Evolutionary conservation across 2,797 vertebrate genomes (phyloP).

Genomic region (Premnoplex brunnescens): DNA sequence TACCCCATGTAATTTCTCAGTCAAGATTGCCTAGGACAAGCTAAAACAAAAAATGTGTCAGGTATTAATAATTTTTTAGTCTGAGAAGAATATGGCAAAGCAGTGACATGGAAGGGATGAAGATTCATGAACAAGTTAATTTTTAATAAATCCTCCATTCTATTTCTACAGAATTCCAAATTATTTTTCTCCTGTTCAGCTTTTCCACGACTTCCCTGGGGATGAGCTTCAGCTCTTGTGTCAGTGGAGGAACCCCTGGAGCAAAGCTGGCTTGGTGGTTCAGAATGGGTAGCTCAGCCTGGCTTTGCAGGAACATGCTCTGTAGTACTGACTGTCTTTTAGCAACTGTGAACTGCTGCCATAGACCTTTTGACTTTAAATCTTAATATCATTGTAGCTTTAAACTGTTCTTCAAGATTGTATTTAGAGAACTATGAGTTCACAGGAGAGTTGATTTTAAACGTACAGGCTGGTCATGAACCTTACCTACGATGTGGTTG

Average conservation of each 20-base stretch:
- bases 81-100: background rate
- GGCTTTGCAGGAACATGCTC: background rate
- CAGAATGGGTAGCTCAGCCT: background rate
- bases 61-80: background rate
- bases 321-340: fast-evolving
- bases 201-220: background rate
- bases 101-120: background rate
- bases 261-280: background rate
- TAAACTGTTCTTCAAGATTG: background rate
- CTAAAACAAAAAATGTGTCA: background rate
- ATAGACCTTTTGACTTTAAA: constrained; percentile 1
- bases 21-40: background rate
- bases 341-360: background rate
- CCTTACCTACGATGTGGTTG: background rate
- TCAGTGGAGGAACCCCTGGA: background rate
- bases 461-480: constrained; percentile 21
- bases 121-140: background rate
- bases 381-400: background rate
- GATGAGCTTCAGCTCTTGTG: background rate
- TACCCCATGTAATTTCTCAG: background rate
- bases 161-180: background rate
- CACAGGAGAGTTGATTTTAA: constrained; percentile 23
- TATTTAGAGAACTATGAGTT: background rate
- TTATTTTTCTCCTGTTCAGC: background rate
- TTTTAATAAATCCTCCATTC: background rate